Evolutionary conservation across 2,797 vertebrate species (phyloP), one percentile per base, ranked within the genome.

Genomic region (Lepilemur ruficaudatus): DNA sequence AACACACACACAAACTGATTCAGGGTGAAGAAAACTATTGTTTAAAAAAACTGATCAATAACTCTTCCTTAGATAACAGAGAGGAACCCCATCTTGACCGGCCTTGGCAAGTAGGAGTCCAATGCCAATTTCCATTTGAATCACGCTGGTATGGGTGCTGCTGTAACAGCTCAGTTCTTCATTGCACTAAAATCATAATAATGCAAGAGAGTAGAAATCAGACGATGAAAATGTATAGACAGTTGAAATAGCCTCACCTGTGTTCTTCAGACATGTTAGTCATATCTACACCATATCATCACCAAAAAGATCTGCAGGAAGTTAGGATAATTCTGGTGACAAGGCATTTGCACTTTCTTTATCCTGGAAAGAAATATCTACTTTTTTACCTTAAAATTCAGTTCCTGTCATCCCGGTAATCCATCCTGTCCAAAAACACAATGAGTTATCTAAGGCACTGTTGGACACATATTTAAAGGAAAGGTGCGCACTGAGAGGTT

Each of bases 361-460:
- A 50, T 85, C 61, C 61, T 17, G 9, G 32, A 81, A 80, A 76
- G 28, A 93, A 83, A 35, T 48, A 59, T 43, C 70, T 69, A 70
- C 22, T 55, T 82, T 86, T 35, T 93, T 84, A 50, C 43, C 79
- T 91, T 93, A 70, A 82, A 93, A 73, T 88, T 92, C 23, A 84
- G n/a, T 75, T 32, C n/a, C 46, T 20, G 22, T 65, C 84, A 94
- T 7, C 28, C 23, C 9, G 57, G 41, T n/a, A 59, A 90, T 20
- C 52, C 28, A 23, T 78, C 12, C 23, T 41, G 13, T 35, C 48
- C 35, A 67, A 46, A 83, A 82, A 25, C 59, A 67, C 22, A 41
- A 43, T 32, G 67, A 38, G 46, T 76, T 61, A 69, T 50, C n/a
- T 43, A 9, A 73, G 69, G 32, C 48, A 73, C 48, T 50, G 41